Conservation (phyloP, 1,140 invertebrate genomes). For the Lamellibrachia luymesi region DNA sequence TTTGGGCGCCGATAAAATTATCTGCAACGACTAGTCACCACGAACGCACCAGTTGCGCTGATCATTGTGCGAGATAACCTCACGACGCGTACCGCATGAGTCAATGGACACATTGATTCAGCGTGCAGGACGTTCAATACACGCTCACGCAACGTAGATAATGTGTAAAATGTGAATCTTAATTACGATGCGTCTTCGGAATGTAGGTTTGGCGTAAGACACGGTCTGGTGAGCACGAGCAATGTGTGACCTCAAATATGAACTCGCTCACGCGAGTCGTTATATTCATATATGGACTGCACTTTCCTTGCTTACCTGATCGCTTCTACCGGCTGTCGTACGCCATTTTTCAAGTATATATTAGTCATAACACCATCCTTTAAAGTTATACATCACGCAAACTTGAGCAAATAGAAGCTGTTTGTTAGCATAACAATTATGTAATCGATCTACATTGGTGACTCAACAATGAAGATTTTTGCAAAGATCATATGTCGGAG, state of each 20-base stretch:
- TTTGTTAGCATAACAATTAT: not conserved
- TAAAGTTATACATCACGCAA: not conserved
- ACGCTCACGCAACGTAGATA: not conserved
- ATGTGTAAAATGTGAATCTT: not conserved
- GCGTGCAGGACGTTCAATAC: not conserved
- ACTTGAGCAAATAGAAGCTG: not conserved
- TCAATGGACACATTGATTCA: not conserved
- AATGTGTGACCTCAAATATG: not conserved
- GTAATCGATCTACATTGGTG: not conserved
- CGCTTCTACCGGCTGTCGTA: not conserved
- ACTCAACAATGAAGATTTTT: not conserved
- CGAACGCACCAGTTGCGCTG: not conserved
- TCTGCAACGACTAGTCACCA: not conserved
- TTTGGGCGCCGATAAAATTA: not conserved
- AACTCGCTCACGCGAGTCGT: not conserved
- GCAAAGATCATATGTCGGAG: not conserved
- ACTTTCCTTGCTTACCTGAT: not conserved
- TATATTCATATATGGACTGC: not conserved
- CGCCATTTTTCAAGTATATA: not conserved
- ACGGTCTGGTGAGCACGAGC: not conserved
- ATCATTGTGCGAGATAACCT: not conserved
- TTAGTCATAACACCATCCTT: not conserved
- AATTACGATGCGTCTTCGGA: not conserved
- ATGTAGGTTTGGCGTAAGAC: not conserved
- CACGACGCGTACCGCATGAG: not conserved